Percentiles rank a stretch among this genome's conserved stretches.
Evolutionary conservation across 2,797 vertebrate genomes (phyloP).

Genomic region (Clarias pachynema): DNA sequence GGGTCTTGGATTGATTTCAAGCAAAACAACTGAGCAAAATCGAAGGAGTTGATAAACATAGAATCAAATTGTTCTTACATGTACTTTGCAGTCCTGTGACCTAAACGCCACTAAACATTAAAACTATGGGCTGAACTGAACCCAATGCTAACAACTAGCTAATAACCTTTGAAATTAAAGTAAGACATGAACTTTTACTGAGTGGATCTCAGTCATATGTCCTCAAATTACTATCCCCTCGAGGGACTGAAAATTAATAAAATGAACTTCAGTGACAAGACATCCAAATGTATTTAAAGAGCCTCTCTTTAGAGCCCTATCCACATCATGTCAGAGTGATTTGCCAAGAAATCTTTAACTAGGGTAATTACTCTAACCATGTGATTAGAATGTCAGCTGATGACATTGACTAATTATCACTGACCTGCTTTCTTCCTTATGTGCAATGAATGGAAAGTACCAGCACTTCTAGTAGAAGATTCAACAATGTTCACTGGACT

Average conservation of each 20-base stretch:
- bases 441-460: constrained; percentile 61
- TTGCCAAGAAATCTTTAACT: constrained; percentile 64
- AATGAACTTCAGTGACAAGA: constrained; percentile 47
- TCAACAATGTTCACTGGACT: constrained; percentile 56
- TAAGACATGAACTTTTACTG: constrained; percentile 21
- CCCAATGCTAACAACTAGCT: not conserved
- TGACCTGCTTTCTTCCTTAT: constrained; percentile 69
- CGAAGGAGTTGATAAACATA: not conserved
- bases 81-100: not conserved
- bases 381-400: constrained; percentile 78
- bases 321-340: constrained; percentile 62
- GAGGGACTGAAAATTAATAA: constrained; percentile 59
- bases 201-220: constrained; percentile 40
- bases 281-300: constrained; percentile 64
- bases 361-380: constrained; percentile 77
- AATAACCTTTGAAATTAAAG: constrained; percentile 16
- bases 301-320: constrained; percentile 64
- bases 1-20: not conserved
- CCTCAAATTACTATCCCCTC: constrained; percentile 58
- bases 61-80: not conserved
- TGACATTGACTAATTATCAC: constrained; percentile 78
- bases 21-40: not conserved
- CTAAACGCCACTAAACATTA: not conserved
- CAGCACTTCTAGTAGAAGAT: constrained; percentile 62
- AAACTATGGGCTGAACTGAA: not conserved